Evolutionary conservation across 2,113 vertebrate species (phyloP).

Genomic region (Azemiops feae): DNA sequence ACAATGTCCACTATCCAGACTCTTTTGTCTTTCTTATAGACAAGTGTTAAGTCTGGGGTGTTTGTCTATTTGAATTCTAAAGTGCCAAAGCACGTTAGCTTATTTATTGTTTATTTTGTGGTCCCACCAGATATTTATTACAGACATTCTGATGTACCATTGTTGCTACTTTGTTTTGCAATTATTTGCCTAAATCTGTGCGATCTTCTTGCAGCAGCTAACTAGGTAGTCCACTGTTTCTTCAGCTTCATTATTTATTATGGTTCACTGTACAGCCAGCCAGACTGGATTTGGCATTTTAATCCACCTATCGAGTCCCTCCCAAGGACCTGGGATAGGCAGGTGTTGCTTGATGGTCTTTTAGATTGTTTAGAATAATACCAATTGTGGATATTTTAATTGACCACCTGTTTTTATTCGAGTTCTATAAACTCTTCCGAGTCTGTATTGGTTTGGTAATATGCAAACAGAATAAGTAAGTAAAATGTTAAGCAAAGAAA

Average conservation of each 20-base stretch:
- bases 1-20: not conserved
- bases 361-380: not conserved
- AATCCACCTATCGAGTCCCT: not conserved
- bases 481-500: not conserved
- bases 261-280: not conserved
- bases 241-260: not conserved
- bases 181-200: not conserved
- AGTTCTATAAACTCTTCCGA: not conserved
- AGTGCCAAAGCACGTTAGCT: not conserved
- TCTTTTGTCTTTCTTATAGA: not conserved
- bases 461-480: not conserved
- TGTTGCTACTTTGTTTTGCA: not conserved
- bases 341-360: not conserved
- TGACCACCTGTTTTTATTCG: not conserved
- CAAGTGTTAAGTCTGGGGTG: not conserved
- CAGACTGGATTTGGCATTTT: not conserved
- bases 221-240: not conserved
- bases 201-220: not conserved
- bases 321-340: not conserved
- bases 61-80: not conserved
- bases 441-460: not conserved
- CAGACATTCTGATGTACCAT: not conserved
- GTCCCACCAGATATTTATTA: not conserved
- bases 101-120: not conserved
- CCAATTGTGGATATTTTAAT: not conserved